Evolutionary conservation across 2,797 vertebrate genomes (phyloP).

Genomic region (Sciurus carolinensis): DNA sequence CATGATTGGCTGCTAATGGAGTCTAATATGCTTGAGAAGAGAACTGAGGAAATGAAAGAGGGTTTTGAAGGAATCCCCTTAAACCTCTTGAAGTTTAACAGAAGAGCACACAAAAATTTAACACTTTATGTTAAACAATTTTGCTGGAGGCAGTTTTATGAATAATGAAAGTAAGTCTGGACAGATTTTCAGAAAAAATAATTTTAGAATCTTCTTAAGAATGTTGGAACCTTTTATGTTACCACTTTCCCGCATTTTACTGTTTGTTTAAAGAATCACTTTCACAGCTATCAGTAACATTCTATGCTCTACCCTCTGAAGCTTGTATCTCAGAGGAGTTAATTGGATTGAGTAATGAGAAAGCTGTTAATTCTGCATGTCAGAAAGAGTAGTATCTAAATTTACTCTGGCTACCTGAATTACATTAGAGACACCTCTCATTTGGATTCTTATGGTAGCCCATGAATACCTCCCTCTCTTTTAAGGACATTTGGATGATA

Average conservation of each 20-base stretch:
- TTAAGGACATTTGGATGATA: not conserved
- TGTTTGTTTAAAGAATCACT: conserved; percentile 54
- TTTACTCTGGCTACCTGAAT: conserved; percentile 44
- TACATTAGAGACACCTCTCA: conserved; percentile 49
- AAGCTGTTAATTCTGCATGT: conserved; percentile 62
- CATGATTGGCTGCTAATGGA: conserved; percentile 96
- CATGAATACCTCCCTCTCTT: conserved; percentile 32
- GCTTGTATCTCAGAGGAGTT: conserved; percentile 61
- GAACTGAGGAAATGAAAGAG: conserved; percentile 90
- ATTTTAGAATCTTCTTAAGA: conserved; percentile 55
- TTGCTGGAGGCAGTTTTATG: conserved; percentile 62
- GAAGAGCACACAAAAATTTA: conserved; percentile 75
- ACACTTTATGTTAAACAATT: conserved; percentile 70
- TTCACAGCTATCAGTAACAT: conserved; percentile 29
- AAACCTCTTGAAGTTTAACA: conserved; percentile 83
- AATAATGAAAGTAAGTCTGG: conserved; percentile 49
- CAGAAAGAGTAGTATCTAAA: conserved; percentile 57
- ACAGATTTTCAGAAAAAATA: conserved; percentile 42
- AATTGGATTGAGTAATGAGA: conserved; percentile 66
- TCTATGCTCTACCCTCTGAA: conserved; percentile 40
- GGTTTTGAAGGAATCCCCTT: conserved; percentile 84
- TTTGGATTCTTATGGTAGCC: conserved; percentile 53
- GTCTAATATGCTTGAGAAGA: conserved; percentile 91
- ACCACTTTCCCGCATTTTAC: conserved; percentile 52
- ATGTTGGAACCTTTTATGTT: conserved; percentile 42